Conservation (phyloP, 2,797 vertebrate genomes). For the Psittacula derbiana region DNA sequence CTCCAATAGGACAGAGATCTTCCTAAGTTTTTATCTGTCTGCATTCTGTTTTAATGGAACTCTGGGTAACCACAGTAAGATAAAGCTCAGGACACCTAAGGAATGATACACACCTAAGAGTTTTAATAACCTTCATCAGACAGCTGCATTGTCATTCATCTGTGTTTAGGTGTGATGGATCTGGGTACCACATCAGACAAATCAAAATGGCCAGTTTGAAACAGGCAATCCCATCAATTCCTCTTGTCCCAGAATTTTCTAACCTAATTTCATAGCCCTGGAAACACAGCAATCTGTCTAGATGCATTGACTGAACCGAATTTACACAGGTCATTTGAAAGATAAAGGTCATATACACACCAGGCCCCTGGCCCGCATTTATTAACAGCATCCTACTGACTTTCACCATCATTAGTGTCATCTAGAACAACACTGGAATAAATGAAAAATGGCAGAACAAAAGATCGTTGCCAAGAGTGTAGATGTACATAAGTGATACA, state of each 20-base stretch:
- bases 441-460: slow-evolving; percentile 69
- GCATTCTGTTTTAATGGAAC: background rate
- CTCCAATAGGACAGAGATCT: background rate
- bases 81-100: background rate
- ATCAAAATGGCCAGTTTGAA: background rate
- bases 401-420: slow-evolving; percentile 66
- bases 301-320: slow-evolving; percentile 59
- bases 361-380: slow-evolving; percentile 34
- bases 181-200: slow-evolving; percentile 1
- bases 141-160: background rate
- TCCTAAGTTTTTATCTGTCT: background rate
- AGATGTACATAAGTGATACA: slow-evolving; percentile 44
- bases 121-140: background rate
- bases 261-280: slow-evolving; percentile 54
- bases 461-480: slow-evolving; percentile 37
- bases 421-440: slow-evolving; percentile 23
- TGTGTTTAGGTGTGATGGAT: background rate
- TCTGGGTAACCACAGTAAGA: background rate
- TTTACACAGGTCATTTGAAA: slow-evolving; percentile 71
- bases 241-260: slow-evolving; percentile 49
- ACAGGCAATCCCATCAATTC: slow-evolving; percentile 5
- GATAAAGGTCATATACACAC: slow-evolving; percentile 68
- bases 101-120: background rate
- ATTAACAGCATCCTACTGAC: slow-evolving; percentile 50
- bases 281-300: slow-evolving; percentile 55